Evolutionary conservation across 92 coral and sea anemone genomes (phyloP).

Genomic region (Zoanthus gigantus): DNA sequence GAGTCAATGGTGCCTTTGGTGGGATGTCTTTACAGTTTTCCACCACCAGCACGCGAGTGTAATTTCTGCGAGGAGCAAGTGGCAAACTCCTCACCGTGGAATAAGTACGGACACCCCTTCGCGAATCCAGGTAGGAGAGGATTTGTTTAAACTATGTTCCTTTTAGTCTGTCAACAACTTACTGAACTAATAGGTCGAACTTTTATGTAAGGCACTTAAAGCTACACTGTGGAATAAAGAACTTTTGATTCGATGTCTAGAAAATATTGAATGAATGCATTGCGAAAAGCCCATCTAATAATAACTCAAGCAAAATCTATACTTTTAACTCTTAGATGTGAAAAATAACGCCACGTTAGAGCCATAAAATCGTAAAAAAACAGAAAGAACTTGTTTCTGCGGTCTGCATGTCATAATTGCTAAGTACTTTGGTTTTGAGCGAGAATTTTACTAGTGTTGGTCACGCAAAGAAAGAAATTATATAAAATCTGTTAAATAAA

Average conservation of each 20-base stretch:
- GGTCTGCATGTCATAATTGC: background rate
- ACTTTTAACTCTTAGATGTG: background rate
- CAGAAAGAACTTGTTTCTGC: background rate
- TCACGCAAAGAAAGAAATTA: conserved; percentile 33
- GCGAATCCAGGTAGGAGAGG: conserved; percentile 69
- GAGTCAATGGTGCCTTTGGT: conserved; percentile 70
- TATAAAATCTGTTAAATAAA: background rate
- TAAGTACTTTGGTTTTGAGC: background rate
- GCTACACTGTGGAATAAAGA: background rate
- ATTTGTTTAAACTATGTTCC: conserved; percentile 22
- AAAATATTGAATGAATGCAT: background rate
- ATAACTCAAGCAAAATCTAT: background rate
- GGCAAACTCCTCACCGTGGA: conserved; percentile 68
- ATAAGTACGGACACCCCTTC: conserved; percentile 67
- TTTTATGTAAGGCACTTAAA: background rate
- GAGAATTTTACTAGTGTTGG: background rate
- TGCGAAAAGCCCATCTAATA: background rate
- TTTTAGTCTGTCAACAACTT: conserved; percentile 33
- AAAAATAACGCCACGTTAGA: background rate
- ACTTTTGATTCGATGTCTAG: background rate
- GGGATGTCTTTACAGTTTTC: conserved; percentile 53
- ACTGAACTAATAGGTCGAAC: background rate
- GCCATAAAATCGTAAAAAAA: too few relatives aligned
- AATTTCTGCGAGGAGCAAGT: conserved; percentile 58
- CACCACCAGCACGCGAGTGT: conserved; percentile 55